Percentiles rank a stretch among this genome's conserved stretches.
Evolutionary conservation across 37 sponge, comb jelly and placozoan species (phyloP).

Genomic region (Bolinopsis microptera): DNA sequence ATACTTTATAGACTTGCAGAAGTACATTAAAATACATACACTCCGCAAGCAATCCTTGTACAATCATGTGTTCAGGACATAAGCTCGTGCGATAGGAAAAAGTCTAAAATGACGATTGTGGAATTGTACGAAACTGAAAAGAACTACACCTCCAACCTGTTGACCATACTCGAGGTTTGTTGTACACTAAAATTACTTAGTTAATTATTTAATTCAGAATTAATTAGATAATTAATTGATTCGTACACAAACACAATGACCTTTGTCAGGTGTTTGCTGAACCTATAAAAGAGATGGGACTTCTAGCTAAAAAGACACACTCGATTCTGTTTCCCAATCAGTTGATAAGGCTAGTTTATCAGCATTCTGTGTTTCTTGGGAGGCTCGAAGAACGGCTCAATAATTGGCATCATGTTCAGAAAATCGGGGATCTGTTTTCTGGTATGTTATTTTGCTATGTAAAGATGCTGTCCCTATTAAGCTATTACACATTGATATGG

Average conservation of each 20-base stretch:
- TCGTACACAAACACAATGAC: not conserved
- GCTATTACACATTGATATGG: too few relatives aligned
- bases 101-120: not conserved
- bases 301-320: not conserved
- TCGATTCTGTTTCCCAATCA: not conserved
- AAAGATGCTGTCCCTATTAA: too few relatives aligned
- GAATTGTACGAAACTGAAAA: slow-evolving; percentile 16
- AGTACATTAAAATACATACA: too few relatives aligned
- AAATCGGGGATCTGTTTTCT: slow-evolving; percentile 17
- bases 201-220: too few relatives aligned
- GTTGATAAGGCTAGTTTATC: not conserved
- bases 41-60: too few relatives aligned
- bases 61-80: not conserved
- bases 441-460: not conserved
- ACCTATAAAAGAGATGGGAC: slow-evolving; percentile 14
- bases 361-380: not conserved
- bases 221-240: too few relatives aligned
- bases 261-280: slow-evolving; percentile 22
- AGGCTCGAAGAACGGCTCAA: not conserved
- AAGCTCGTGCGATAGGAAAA: not conserved
- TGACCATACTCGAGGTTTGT: slow-evolving; percentile 1
- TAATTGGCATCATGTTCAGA: slow-evolving; percentile 10
- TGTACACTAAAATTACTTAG: too few relatives aligned
- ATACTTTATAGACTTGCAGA: too few relatives aligned
- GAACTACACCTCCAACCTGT: slow-evolving; percentile 20